Percentiles rank a stretch among this genome's conserved stretches.
phyloP scores from a whole-genome alignment of 2,888 invertebrate genomes.

The Conus canariensis region DNA sequence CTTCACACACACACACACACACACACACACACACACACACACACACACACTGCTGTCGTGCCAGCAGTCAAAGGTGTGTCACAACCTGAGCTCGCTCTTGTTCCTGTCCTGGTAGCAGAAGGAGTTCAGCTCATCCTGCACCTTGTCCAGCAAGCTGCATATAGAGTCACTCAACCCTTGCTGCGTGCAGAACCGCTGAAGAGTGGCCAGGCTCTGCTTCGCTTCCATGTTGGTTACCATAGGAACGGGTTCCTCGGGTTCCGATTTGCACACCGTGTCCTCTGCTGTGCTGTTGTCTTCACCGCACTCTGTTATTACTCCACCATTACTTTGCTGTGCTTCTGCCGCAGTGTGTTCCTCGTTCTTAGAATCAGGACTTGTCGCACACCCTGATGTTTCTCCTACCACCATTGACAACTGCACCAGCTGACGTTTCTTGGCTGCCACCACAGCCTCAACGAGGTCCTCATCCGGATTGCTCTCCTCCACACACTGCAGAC shows the following conservation, averaged over 20 bases:
- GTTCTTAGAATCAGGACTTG: too few species aligned
- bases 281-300: not conserved
- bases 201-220: not conserved
- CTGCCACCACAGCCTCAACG: not conserved
- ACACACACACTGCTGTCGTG: not conserved
- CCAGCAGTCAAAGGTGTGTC: not conserved
- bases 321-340: not conserved
- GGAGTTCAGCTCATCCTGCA: not conserved
- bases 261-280: not conserved
- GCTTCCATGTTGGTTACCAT: not conserved
- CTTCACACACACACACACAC: not conserved
- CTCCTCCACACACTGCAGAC: not conserved
- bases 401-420: not conserved
- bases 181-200: constrained; percentile 12
- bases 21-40: not conserved
- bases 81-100: not conserved
- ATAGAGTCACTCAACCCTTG: not conserved
- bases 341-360: not conserved
- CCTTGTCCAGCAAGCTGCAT: not conserved
- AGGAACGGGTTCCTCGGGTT: not conserved
- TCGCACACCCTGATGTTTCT: too few species aligned
- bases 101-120: not conserved
- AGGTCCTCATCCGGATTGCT: not conserved
- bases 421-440: not conserved
- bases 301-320: not conserved